Base-by-base conservation (phyloP, 2,888 invertebrate genomes). In the Cosmopolites sordidus region DNA sequence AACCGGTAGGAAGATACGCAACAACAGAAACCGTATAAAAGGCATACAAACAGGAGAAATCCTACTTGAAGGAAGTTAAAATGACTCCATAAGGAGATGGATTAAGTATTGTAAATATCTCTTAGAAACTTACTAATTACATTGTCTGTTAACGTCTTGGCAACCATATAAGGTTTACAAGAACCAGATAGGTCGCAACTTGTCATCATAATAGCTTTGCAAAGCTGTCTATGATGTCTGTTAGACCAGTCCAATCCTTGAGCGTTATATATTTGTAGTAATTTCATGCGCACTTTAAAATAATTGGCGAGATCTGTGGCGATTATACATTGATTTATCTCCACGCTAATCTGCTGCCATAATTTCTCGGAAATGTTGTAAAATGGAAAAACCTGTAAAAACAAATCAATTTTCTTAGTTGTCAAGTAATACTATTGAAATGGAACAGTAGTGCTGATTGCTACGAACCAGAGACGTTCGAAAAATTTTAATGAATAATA, bases 161-260 rank as follows among this genome's bases (percentile, higher is more conserved):
- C 72, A 0, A 81, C 70, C 1, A 76, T 73, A 54, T 81, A 83
- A 0, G 82, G 80, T 61, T 83, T 83, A 60, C 80, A 81, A 12
- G 59, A 60, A 16, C 81, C 82, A 0, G 82, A 81, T 38, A 83
- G 69, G 65, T 83, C 83, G 56, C 80, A 78, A 1, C 78, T 76
- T 1, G 82, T 83, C 82, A 84, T 83, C 67, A 76, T 71, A 6
- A 76, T 66, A 11, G 79, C 77, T 73, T 81, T 82, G 5, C 82
- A 65, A 62, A 82, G 71, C 40, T 66, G 71, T 51, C 80, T 73
- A 61, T 83, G 83, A 1, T 69, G 58, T 8, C 62, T 63, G 58
- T 79, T 75, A 0, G 68, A 62, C 76, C 79, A 79, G 61, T 81
- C 76, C 60, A 82, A 79, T 11, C 61, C 45, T 16, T 73, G 70